Evolutionary conservation across 2,888 invertebrate species (phyloP), one percentile per base, ranked within the genome.

Genomic region (Crepidodera aurea): DNA sequence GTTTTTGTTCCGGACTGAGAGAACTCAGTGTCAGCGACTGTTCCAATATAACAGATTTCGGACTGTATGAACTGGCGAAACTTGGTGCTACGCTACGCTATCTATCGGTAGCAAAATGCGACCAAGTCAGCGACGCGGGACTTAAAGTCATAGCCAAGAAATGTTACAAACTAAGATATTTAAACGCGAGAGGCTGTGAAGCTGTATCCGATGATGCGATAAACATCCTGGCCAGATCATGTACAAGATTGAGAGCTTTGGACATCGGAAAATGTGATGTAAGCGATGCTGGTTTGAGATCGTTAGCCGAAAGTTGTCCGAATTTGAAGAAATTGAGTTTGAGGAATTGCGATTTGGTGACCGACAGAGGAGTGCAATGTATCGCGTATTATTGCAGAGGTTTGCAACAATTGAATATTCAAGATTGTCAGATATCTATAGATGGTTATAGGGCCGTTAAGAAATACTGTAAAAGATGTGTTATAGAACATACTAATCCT

Each of bases 231-330:
- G 94, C 94, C 0, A 84, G 92, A 62, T 92, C 92, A 8, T 96
- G 96, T 78, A 92, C 93, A 0, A 85, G 95, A 40, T 82, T 96
- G 25, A 84, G 94, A 54, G 95, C 96, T 0, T 82, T 96, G 6
- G 96, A 96, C 77, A 88, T 96, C 50, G 96, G 96, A 5, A 96
- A 96, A 77, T 96, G 96, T 80, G 96, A 96, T 81, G 91, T 96
- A 0, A 94, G 94, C 22, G 96, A 96, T 80, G 89, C 92, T 19
- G 95, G 95, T 0, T 82, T 96, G 51, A 86, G 92, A 75, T 91
- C 93, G 3, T 84, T 96, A 1, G 94, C 95, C 0, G 91, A 94
- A 70, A 92, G 93, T 76, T 94, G 94, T 79, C 93, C 94, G 0
- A 95, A 96, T 78, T 83, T 96, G 55, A 93, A 93, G 80, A 95